Conservation (phyloP, 1,140 invertebrate species). For the Magallana ariakensis region DNA sequence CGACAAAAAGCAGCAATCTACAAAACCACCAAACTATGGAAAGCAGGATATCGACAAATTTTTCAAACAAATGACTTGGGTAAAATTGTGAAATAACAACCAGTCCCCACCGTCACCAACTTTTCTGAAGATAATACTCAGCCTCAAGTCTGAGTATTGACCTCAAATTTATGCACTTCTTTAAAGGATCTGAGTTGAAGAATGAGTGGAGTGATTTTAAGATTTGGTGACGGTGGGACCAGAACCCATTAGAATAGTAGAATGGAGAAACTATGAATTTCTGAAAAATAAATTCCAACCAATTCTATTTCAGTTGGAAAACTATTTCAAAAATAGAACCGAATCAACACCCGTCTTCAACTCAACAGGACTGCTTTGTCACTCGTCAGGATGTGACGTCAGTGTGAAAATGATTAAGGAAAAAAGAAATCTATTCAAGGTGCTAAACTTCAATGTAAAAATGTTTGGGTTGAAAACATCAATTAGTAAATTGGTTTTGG, state of each 20-base stretch:
- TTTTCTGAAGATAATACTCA: neutral
- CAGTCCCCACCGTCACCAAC: neutral
- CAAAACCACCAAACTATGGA: neutral
- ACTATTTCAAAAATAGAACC: constrained; percentile 55
- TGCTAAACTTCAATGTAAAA: too few species aligned
- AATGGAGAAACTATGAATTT: too few species aligned
- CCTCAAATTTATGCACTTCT: too few species aligned
- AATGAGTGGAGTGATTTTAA: too few species aligned
- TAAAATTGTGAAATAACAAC: constrained; percentile 3
- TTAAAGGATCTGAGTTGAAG: too few species aligned
- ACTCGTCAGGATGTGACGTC: constrained; percentile 65
- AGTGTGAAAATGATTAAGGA: constrained; percentile 60
- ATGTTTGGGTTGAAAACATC: too few species aligned
- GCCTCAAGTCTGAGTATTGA: neutral
- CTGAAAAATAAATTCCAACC: neutral
- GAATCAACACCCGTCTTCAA: constrained; percentile 49
- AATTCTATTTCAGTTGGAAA: constrained; percentile 52
- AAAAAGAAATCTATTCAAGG: constrained; percentile 52
- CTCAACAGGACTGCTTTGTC: constrained; percentile 58
- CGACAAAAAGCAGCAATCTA: neutral
- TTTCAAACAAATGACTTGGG: constrained; percentile 50
- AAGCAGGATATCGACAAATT: constrained; percentile 47
- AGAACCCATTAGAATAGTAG: too few species aligned
- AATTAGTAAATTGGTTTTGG: too few species aligned
- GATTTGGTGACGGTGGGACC: too few species aligned